These are phyloP conservation scores for Psammodynastes pulverulentus DNA, from an alignment of 2,113 vertebrate genomes.

Conservation along the genomic window DNA sequence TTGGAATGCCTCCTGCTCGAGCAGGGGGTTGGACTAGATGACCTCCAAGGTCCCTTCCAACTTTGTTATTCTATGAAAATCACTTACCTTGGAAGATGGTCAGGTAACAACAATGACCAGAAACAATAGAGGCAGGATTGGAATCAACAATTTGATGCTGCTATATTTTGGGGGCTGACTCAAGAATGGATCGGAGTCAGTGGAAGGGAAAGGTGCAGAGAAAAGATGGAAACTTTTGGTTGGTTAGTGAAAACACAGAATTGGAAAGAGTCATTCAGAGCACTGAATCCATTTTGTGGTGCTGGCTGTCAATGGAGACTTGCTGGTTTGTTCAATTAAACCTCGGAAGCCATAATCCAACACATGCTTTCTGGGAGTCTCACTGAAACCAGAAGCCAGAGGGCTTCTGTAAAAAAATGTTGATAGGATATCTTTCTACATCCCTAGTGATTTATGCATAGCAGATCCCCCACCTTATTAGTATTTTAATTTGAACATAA, in stretches of 20 bases:
- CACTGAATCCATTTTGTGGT: neutral
- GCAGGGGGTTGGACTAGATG: too few relatives aligned
- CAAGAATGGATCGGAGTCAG: neutral
- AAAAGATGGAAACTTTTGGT: neutral
- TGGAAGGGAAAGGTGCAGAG: neutral
- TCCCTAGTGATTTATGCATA: neutral
- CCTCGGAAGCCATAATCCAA: neutral
- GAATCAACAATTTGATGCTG: neutral
- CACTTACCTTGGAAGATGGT: neutral
- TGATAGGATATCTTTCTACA: neutral
- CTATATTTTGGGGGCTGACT: neutral
- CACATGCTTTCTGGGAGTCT: neutral
- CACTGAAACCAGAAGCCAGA: neutral
- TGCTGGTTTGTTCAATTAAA: neutral
- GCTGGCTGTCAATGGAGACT: neutral
- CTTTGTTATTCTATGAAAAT: too few relatives aligned
- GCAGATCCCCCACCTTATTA: neutral
- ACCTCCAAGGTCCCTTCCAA: too few relatives aligned
- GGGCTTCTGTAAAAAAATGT: neutral
- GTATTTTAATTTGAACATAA: neutral
- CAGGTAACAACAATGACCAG: neutral
- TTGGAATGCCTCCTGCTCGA: too few relatives aligned
- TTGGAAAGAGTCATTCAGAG: neutral
- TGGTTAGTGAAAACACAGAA: neutral
- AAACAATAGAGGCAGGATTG: neutral